These are phyloP conservation scores for Macrobrachium nipponense DNA, from an alignment of 1,140 invertebrate species.

Conservation along the genomic window DNA sequence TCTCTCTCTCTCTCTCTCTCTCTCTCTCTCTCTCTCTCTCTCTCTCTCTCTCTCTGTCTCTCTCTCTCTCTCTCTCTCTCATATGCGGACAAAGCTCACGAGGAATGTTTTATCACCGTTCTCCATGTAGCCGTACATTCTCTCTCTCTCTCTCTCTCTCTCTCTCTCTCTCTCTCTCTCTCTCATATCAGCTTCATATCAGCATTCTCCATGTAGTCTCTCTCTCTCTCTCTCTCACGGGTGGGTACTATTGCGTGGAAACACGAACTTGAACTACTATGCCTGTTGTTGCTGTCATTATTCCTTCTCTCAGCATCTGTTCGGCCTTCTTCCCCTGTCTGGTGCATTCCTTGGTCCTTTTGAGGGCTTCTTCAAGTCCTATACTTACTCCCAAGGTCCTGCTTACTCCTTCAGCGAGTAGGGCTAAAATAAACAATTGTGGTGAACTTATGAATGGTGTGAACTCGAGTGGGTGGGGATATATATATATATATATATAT, in stretches of 20 bases:
- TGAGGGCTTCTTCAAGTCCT: too few relatives aligned
- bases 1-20: neutral
- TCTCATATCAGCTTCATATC: neutral
- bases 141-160: neutral
- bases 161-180: neutral
- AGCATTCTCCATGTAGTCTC: neutral
- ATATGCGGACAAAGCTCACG: too few relatives aligned
- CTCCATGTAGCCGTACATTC: too few relatives aligned
- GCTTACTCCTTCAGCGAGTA: too few relatives aligned
- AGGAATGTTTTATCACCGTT: too few relatives aligned
- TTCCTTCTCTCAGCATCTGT: neutral
- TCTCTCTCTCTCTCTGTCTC: neutral
- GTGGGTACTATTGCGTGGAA: neutral
- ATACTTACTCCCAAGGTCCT: too few relatives aligned
- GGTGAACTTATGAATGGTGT: too few relatives aligned
- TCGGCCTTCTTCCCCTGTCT: neutral
- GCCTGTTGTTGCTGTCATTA: neutral
- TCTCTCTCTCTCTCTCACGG: conserved; percentile 2
- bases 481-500: too few relatives aligned
- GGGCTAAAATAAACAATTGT: too few relatives aligned
- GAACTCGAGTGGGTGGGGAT: too few relatives aligned
- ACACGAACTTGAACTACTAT: neutral
- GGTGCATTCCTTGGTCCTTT: too few relatives aligned
- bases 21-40: neutral
- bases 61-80: neutral